Conservation (phyloP, 2,797 vertebrate genomes). For the Cacajao melanocephalus region DNA sequence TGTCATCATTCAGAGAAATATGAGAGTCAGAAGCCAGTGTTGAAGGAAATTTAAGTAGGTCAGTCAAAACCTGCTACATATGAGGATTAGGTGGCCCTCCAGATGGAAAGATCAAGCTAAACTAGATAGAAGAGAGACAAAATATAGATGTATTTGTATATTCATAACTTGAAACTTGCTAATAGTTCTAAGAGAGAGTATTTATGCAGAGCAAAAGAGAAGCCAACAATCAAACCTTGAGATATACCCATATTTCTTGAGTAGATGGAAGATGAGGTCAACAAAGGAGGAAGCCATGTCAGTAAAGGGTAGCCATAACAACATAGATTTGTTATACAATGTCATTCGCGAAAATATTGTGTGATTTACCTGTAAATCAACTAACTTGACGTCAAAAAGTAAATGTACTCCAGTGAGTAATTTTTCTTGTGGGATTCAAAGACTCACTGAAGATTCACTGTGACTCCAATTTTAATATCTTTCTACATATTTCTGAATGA, state of each 20-base stretch:
- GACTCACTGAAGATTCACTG: background rate
- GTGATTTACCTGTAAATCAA: background rate
- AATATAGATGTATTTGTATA: background rate
- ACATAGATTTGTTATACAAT: background rate
- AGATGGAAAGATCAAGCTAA: background rate
- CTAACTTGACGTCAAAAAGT: background rate
- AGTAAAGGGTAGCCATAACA: background rate
- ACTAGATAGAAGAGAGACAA: background rate
- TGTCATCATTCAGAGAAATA: background rate
- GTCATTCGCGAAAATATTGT: background rate
- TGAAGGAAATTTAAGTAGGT: background rate
- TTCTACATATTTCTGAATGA: background rate
- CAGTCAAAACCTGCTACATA: background rate
- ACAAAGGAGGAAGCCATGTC: background rate
- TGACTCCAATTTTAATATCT: background rate
- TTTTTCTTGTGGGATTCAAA: background rate
- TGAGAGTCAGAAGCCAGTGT: background rate
- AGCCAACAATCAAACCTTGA: background rate
- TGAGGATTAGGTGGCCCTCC: background rate
- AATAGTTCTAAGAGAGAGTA: background rate
- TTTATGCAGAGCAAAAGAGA: background rate
- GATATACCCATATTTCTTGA: background rate
- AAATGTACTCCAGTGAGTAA: background rate
- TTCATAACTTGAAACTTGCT: background rate
- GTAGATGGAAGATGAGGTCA: background rate